phyloP scores from a whole-genome alignment of 2,797 vertebrate genomes.

The Tragopan temminckii region DNA sequence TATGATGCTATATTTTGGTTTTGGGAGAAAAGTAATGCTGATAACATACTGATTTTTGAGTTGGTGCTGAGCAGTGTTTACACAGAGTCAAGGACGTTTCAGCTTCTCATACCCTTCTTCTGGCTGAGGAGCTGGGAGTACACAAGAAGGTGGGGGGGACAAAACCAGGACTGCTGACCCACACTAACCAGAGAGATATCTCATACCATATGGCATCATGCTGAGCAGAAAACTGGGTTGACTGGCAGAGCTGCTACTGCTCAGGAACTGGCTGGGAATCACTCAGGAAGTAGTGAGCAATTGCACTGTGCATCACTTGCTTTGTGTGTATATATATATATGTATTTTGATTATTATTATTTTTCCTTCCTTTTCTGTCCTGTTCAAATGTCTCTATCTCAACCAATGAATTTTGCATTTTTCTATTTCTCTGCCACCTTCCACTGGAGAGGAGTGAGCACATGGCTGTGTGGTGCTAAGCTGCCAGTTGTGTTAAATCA shows the following conservation, averaged over 20 bases:
- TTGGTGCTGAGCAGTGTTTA: background rate
- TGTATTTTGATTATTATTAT: background rate
- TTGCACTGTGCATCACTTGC: background rate
- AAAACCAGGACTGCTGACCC: background rate
- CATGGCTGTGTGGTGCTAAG: background rate
- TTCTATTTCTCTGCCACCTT: background rate
- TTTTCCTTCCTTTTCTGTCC: background rate
- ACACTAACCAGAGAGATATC: background rate
- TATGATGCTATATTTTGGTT: background rate
- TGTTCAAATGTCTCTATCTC: background rate
- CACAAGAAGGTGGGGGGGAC: background rate
- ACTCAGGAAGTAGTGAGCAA: background rate
- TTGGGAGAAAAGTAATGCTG: background rate
- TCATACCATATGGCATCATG: background rate
- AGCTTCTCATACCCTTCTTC: background rate
- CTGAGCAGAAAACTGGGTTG: background rate
- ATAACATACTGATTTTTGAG: background rate
- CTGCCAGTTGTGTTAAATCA: background rate
- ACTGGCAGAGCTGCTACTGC: background rate
- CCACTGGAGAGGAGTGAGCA: background rate
- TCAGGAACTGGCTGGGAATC: background rate
- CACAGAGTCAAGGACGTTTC: background rate
- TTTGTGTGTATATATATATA: background rate
- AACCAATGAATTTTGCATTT: background rate
- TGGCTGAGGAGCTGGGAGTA: background rate